phyloP scores from a whole-genome alignment of 2,888 invertebrate genomes.

The Anthoptus insignis region DNA sequence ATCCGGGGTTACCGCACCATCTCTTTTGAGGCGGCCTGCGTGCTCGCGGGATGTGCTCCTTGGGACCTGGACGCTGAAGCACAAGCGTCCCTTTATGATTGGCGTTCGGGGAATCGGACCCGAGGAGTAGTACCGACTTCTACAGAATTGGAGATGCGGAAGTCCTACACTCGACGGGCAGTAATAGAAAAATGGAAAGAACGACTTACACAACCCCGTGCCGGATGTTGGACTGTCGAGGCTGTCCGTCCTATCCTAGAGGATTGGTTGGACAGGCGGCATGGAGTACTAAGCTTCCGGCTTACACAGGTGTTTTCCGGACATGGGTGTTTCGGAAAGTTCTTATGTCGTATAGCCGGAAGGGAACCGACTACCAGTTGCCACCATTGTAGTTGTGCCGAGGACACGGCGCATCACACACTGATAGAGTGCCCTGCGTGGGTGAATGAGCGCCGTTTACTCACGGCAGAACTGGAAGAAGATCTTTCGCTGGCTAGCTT shows the following conservation, averaged over 20 bases:
- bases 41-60: constrained; percentile 34
- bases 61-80: too few species aligned
- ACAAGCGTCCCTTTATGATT: too few species aligned
- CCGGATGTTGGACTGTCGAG: neutral
- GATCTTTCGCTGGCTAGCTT: too few species aligned
- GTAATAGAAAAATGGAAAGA: neutral
- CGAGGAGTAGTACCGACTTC: neutral
- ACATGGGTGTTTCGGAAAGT: too few species aligned
- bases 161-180: neutral
- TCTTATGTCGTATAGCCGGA: too few species aligned
- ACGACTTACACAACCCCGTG: neutral
- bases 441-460: too few species aligned
- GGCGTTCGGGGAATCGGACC: neutral
- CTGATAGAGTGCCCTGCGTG: too few species aligned
- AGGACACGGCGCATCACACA: too few species aligned
- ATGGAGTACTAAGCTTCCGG: neutral
- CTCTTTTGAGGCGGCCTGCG: constrained; percentile 35
- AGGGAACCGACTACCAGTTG: too few species aligned
- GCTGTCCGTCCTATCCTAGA: neutral
- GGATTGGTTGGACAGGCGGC: too few species aligned
- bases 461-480: too few species aligned
- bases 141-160: constrained; percentile 18
- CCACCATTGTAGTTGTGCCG: too few species aligned
- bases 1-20: constrained; percentile 37
- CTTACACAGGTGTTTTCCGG: neutral